Conservation (phyloP, 2,888 invertebrate species). For the Harpagoxenus sublaevis region DNA sequence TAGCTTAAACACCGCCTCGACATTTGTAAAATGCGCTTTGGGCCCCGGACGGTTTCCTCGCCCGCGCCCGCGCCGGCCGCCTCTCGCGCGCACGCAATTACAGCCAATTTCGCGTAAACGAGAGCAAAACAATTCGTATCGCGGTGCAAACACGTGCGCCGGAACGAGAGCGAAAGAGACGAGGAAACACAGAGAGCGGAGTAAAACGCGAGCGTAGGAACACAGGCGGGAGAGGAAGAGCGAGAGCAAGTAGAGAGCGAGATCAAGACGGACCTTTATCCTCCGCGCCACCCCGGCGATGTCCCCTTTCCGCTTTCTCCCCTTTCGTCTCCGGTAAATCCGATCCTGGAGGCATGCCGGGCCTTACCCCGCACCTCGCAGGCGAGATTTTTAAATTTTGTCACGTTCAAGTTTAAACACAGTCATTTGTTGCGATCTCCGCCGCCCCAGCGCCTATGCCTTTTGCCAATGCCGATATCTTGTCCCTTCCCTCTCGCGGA, state of each 20-base stretch:
- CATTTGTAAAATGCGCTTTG: slow-evolving; percentile 54
- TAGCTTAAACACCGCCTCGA: slow-evolving; percentile 49
- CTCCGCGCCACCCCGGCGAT: slow-evolving; percentile 39
- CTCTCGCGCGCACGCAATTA: slow-evolving; percentile 75
- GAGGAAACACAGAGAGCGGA: slow-evolving; percentile 61
- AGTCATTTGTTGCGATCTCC: slow-evolving; percentile 84
- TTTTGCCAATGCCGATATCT: slow-evolving; percentile 79
- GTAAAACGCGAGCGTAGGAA: slow-evolving; percentile 58
- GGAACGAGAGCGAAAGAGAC: slow-evolving; percentile 63
- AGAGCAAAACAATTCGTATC: slow-evolving; percentile 75
- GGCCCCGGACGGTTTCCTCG: slow-evolving; percentile 3
- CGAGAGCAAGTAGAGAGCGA: slow-evolving; percentile 7
- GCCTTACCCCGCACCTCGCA: slow-evolving; percentile 60
- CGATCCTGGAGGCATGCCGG: slow-evolving; percentile 46
- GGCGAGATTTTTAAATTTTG: slow-evolving; percentile 85
- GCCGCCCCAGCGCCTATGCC: slow-evolving; percentile 73
- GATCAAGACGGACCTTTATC: slow-evolving; percentile 54
- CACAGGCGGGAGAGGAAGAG: slow-evolving; percentile 30
- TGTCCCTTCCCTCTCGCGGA: slow-evolving; percentile 57
- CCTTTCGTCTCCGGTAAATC: slow-evolving; percentile 7
- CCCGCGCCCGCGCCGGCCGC: slow-evolving; percentile 20
- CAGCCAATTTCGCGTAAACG: slow-evolving; percentile 78
- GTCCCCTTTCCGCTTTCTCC: slow-evolving; percentile 53
- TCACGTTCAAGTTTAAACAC: slow-evolving; percentile 86
- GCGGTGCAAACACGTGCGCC: slow-evolving; percentile 66